Percentiles rank a stretch among this genome's conserved stretches.
Conservation (phyloP, 2,888 invertebrate genomes). For the Volucella inanis region DNA sequence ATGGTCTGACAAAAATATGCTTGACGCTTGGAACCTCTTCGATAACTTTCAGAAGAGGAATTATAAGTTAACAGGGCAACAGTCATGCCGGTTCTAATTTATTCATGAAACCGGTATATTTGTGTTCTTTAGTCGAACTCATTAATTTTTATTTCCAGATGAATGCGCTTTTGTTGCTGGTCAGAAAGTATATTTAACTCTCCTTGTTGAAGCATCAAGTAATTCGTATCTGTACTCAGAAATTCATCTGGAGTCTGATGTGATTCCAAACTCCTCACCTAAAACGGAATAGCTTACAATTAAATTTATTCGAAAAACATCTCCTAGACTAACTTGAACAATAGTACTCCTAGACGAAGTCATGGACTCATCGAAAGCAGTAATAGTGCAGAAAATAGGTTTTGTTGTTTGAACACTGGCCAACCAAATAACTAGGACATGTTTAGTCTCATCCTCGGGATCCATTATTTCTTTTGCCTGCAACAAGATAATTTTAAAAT, state of each 20-base stretch:
- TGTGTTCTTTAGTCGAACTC: slow-evolving; percentile 74
- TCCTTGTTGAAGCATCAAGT: slow-evolving; percentile 77
- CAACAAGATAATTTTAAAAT: neutral
- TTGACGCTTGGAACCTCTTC: too few species aligned
- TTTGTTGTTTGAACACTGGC: slow-evolving; percentile 78
- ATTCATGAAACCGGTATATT: neutral
- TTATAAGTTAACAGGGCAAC: neutral
- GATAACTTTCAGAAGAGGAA: neutral
- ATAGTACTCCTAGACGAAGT: slow-evolving; percentile 77
- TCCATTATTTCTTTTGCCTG: slow-evolving; percentile 67
- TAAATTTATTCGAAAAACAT: neutral
- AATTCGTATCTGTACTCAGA: slow-evolving; percentile 76
- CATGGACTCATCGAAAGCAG: slow-evolving; percentile 77
- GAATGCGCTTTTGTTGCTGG: slow-evolving; percentile 55
- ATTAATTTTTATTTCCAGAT: slow-evolving; percentile 78
- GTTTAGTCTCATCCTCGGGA: slow-evolving; percentile 67
- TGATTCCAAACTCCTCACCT: slow-evolving; percentile 76
- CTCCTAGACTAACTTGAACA: slow-evolving; percentile 68
- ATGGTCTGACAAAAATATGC: too few species aligned
- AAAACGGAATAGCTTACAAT: neutral
- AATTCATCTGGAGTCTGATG: slow-evolving; percentile 77
- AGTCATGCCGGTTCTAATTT: neutral
- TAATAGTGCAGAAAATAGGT: slow-evolving; percentile 77
- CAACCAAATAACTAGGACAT: slow-evolving; percentile 77
- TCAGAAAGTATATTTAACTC: slow-evolving; percentile 77